Base-by-base conservation (phyloP, 2,797 vertebrate genomes). In the Paratrypauchen microcephalus region DNA sequence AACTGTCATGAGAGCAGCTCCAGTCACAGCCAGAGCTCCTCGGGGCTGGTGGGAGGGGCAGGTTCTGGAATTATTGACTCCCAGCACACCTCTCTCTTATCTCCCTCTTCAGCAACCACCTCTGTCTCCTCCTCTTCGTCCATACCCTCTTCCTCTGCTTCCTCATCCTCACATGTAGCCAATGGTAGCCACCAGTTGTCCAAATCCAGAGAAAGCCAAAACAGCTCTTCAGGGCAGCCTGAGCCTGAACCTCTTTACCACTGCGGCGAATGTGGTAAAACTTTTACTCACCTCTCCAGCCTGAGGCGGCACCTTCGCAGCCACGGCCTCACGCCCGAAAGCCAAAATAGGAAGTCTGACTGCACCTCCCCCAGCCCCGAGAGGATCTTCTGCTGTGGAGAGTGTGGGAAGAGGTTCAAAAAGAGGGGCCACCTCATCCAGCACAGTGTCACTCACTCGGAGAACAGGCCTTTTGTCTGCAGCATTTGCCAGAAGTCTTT, bases 381-480 rank as follows among this genome's bases (percentile, higher is more conserved):
- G 72, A 88, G 93, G 75, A 85, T 95, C 39, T 97, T 97, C 87
- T 95, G 95, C 1, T 98, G 96, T 1, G 94, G 94, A 0, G 94
- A 97, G 68, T 97, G 96, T 80, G 95, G 95, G 15, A 98, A 97
- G 77, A 92, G 93, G 26, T 97, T 97, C 75, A 97, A 97, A 78
- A 97, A 98, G 87, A 92, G 96, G 2, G 96, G 96, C 0, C 96
- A 97, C 82, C 93, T 98, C 59, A 95, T 97, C 48, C 96, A 97
- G 77, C 96, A 98, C 79, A 95, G 96, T 36, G 91, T 97, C 70
- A 96, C 95, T 21, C 96, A 97, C 83, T 96, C 95, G 0, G 95
- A 96, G 0, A 95, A 94, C 77, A 88, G 96, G n/a, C 96, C 96
- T 0, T 97, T 95, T 0, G 93, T 92, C 79, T 98, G 97, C 79